Percentiles rank a stretch among this genome's conserved stretches.
Conservation (phyloP, 2,797 vertebrate species). For the Sebastes trivittatus region DNA sequence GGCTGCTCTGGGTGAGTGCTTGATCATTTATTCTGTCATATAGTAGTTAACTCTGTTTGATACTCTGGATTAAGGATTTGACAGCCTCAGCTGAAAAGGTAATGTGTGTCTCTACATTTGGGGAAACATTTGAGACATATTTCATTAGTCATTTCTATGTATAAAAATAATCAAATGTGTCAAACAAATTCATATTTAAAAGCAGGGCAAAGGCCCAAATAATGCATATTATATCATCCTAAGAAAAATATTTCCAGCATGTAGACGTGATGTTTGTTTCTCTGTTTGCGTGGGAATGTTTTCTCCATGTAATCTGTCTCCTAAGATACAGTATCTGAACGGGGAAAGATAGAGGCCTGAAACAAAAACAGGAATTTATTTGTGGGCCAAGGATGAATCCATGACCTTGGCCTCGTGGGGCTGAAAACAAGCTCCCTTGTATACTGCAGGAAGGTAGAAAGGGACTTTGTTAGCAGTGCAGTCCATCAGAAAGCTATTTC, state of each 20-base stretch:
- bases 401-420: constrained; percentile 7
- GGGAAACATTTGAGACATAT: not conserved
- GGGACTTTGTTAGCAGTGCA: not conserved
- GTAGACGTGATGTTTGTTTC: not conserved
- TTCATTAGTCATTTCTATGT: not conserved
- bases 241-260: not conserved
- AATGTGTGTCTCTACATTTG: not conserved
- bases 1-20: not conserved
- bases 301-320: not conserved
- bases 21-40: not conserved
- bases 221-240: not conserved
- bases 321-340: constrained; percentile 19
- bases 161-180: not conserved
- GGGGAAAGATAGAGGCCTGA: not conserved
- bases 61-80: not conserved
- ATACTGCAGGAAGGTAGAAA: not conserved
- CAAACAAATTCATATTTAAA: not conserved
- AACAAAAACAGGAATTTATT: constrained; percentile 50
- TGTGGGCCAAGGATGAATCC: constrained; percentile 12
- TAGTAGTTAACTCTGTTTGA: not conserved
- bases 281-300: constrained; percentile 22
- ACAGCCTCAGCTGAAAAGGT: constrained; percentile 25
- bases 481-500: not conserved
- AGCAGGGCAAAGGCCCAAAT: not conserved
- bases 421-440: constrained; percentile 18